These are phyloP conservation scores for Acyrthosiphon pisum DNA, from an alignment of 1,140 invertebrate genomes.

Conservation along the genomic window DNA sequence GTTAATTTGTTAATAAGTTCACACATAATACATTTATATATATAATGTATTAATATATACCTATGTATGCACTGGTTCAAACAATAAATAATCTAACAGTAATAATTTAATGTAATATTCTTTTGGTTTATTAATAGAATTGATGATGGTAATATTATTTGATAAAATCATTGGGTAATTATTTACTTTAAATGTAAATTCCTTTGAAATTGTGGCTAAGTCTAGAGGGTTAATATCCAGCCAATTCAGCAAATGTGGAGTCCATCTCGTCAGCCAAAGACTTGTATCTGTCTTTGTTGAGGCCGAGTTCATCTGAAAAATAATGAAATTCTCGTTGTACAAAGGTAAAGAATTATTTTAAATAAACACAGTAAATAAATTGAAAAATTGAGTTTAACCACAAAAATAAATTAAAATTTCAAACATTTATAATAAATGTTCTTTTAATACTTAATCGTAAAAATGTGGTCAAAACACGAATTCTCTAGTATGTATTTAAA, in stretches of 20 bases:
- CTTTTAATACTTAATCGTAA: not conserved
- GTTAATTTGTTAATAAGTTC: slow-evolving; percentile 49
- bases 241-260: slow-evolving; percentile 90
- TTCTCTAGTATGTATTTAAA: not conserved
- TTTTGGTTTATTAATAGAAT: slow-evolving; percentile 51
- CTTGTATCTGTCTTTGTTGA: slow-evolving; percentile 96
- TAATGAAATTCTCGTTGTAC: not conserved
- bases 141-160: slow-evolving; percentile 53
- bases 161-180: slow-evolving; percentile 47
- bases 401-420: not conserved
- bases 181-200: slow-evolving; percentile 43
- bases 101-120: slow-evolving; percentile 44
- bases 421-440: not conserved
- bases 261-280: slow-evolving; percentile 97
- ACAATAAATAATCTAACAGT: slow-evolving; percentile 55
- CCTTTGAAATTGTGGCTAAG: not conserved
- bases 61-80: slow-evolving; percentile 31
- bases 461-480: not conserved
- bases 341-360: not conserved
- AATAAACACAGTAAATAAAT: not conserved
- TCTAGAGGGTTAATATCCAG: slow-evolving; percentile 74
- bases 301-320: slow-evolving; percentile 87
- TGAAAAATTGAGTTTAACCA: not conserved
- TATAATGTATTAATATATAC: slow-evolving; percentile 31
- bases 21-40: slow-evolving; percentile 33